A percentile compares a stretch with the other conserved stretches of the same genome.
Evolutionary conservation across 2,888 invertebrate genomes (phyloP).

Genomic region (Amphipyra tragopoginis): DNA sequence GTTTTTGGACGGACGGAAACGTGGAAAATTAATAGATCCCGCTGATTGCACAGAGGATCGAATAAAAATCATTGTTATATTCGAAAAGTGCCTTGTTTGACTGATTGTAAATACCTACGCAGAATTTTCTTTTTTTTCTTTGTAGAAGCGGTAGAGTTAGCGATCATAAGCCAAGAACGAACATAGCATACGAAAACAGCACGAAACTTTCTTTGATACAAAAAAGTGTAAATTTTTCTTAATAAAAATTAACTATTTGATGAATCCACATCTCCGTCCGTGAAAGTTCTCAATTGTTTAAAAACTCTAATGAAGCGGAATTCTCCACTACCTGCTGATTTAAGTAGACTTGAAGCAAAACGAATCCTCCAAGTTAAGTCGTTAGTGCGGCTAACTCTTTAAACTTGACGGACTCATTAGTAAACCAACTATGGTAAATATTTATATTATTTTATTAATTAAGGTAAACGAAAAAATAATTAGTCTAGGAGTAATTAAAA

Average conservation of each 20-base stretch:
- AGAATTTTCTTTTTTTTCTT: too few relatives aligned
- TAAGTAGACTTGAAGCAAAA: slow-evolving; percentile 38
- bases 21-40: too few relatives aligned
- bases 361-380: slow-evolving; percentile 53
- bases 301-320: slow-evolving; percentile 44
- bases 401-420: slow-evolving; percentile 42
- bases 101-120: too few relatives aligned
- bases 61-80: too few relatives aligned
- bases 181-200: too few relatives aligned
- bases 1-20: background rate
- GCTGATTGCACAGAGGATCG: too few relatives aligned
- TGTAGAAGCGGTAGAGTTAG: too few relatives aligned
- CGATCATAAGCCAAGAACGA: too few relatives aligned
- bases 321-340: slow-evolving; percentile 33
- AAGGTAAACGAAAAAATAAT: slow-evolving; percentile 2
- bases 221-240: background rate
- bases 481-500: slow-evolving; percentile 1
- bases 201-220: background rate
- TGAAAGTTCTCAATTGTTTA: slow-evolving; percentile 21
- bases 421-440: slow-evolving; percentile 11
- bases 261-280: background rate
- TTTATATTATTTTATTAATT: slow-evolving; percentile 15
- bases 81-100: too few relatives aligned
- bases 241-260: background rate
- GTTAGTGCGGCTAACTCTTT: slow-evolving; percentile 50